Evolutionary conservation across 2,113 vertebrate genomes (phyloP).

Genomic region (Camelus dromedarius): DNA sequence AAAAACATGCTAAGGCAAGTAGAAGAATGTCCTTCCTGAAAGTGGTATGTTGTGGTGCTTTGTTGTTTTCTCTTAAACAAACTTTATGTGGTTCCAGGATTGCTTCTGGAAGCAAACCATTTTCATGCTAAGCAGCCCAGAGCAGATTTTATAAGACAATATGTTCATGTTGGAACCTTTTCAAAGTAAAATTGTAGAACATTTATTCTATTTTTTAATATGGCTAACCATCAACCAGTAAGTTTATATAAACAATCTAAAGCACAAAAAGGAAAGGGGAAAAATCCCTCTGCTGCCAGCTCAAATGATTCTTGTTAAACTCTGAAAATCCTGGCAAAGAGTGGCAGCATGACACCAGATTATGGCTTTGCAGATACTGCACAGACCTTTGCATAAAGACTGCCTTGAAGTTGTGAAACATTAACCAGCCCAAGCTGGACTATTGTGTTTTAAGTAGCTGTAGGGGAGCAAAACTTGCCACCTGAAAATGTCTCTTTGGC

Average conservation of each 20-base stretch:
- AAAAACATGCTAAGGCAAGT: not conserved
- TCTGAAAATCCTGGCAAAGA: not conserved
- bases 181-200: constrained; percentile 45
- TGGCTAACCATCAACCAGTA: constrained; percentile 44
- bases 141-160: not conserved
- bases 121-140: not conserved
- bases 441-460: not conserved
- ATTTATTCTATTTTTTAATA: constrained; percentile 28
- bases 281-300: not conserved
- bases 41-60: not conserved
- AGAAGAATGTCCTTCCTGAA: not conserved
- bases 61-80: constrained; percentile 22
- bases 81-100: constrained; percentile 8
- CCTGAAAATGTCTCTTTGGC: too few species aligned
- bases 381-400: constrained; percentile 48
- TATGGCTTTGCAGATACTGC: constrained; percentile 17
- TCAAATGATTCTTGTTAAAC: constrained; percentile 30
- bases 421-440: constrained; percentile 18
- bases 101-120: not conserved
- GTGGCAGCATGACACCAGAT: not conserved
- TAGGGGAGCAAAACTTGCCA: too few species aligned
- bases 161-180: not conserved
- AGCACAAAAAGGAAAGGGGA: not conserved
- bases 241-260: constrained; percentile 22
- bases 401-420: constrained; percentile 49